phyloP scores from a whole-genome alignment of 1,140 invertebrate species.

The Wiebesia pumilae region DNA sequence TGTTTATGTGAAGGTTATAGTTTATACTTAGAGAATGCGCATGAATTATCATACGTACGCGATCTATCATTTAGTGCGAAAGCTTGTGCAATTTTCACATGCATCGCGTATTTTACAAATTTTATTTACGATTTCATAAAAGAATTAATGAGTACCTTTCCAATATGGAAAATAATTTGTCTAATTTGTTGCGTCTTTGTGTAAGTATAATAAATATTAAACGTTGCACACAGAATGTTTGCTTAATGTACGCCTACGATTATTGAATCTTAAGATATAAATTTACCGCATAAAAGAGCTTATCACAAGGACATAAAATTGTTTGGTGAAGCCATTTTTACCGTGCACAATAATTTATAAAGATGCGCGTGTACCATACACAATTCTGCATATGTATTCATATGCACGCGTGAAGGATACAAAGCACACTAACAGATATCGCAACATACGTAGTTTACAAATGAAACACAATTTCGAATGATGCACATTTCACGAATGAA shows the following conservation, averaged over 20 bases:
- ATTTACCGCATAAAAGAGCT: neutral
- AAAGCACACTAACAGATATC: neutral
- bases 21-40: neutral
- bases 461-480: slow-evolving; percentile 1
- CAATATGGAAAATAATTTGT: neutral
- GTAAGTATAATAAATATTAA: neutral
- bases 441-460: slow-evolving; percentile 7
- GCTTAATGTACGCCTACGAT: neutral
- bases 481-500: slow-evolving; percentile 19
- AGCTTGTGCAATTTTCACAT: neutral
- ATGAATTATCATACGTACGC: neutral
- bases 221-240: neutral
- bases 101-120: neutral
- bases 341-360: slow-evolving; percentile 5
- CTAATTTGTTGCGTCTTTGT: neutral
- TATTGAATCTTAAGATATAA: slow-evolving; percentile 20
- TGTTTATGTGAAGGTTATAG: neutral
- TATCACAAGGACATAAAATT: neutral
- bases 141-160: neutral
- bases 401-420: neutral
- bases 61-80: neutral
- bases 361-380: neutral
- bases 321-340: neutral
- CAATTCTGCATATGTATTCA: neutral
- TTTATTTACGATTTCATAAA: neutral